These are phyloP conservation scores for Zosterops hypoxanthus DNA, from an alignment of 2,113 vertebrate genomes.

Conservation along the genomic window DNA sequence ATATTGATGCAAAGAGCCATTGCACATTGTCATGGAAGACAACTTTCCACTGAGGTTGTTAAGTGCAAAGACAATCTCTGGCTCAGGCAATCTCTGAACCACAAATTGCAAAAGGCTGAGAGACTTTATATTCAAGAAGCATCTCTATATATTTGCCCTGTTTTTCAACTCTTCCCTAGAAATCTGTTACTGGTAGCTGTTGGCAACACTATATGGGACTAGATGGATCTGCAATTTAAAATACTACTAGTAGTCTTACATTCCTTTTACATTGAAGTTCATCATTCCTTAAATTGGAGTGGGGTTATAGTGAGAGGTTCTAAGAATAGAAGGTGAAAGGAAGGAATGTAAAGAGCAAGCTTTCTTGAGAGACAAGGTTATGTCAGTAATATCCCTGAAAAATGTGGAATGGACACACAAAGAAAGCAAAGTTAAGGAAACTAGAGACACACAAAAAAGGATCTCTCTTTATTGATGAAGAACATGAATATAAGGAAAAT, in stretches of 20 bases:
- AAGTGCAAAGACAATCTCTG: not conserved
- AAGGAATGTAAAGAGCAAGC: not conserved
- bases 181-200: not conserved
- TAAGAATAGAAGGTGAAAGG: not conserved
- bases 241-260: not conserved
- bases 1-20: not conserved
- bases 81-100: slow-evolving; percentile 3
- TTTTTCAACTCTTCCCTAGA: slow-evolving; percentile 2
- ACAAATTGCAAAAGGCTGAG: not conserved
- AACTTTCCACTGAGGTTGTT: not conserved
- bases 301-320: not conserved
- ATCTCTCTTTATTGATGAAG: not conserved
- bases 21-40: not conserved
- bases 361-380: not conserved
- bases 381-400: not conserved
- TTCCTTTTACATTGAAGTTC: not conserved
- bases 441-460: not conserved
- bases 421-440: not conserved
- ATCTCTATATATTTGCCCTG: not conserved
- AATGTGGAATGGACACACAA: not conserved
- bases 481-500: not conserved
- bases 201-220: not conserved
- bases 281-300: not conserved
- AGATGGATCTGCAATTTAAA: not conserved
- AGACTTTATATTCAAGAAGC: slow-evolving; percentile 9